Evolutionary conservation across 2,113 vertebrate genomes (phyloP).

Genomic region (Zosterops pallidus): DNA sequence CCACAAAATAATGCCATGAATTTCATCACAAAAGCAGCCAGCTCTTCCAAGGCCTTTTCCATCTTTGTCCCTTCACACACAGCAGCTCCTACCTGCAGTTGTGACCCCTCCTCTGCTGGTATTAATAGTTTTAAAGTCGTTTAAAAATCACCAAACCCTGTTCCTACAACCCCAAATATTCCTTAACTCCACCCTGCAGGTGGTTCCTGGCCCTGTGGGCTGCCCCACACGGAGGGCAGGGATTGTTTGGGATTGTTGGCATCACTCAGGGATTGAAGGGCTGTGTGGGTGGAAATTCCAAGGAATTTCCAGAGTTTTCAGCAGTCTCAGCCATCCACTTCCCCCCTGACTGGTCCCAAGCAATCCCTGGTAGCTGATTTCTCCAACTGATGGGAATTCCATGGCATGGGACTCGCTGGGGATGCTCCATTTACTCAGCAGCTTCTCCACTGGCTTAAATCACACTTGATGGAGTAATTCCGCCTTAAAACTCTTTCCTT

Average conservation of each 20-base stretch:
- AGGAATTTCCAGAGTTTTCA: background rate
- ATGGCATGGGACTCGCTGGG: background rate
- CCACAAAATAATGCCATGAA: background rate
- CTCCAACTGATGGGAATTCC: background rate
- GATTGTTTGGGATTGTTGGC: no score
- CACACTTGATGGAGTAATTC: background rate
- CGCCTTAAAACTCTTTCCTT: background rate
- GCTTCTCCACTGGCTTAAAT: background rate
- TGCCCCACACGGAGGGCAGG: background rate
- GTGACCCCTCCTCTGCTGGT: background rate
- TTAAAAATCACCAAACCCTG: background rate
- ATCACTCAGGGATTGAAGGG: background rate
- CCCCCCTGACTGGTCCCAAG: background rate
- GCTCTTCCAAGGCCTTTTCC: background rate
- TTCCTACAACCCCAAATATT: background rate
- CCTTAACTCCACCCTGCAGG: background rate
- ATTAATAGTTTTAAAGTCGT: no score
- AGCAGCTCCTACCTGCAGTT: background rate
- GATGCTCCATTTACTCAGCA: background rate
- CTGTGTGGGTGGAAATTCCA: background rate
- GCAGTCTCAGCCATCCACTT: background rate
- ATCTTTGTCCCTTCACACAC: background rate
- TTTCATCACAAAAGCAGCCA: background rate
- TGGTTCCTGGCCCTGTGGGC: background rate
- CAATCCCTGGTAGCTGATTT: background rate